Percentiles rank a stretch among this genome's conserved stretches.
These are phyloP conservation scores for Neopipo cinnamomea DNA, from an alignment of 2,113 vertebrate species.

Conservation along the genomic window DNA sequence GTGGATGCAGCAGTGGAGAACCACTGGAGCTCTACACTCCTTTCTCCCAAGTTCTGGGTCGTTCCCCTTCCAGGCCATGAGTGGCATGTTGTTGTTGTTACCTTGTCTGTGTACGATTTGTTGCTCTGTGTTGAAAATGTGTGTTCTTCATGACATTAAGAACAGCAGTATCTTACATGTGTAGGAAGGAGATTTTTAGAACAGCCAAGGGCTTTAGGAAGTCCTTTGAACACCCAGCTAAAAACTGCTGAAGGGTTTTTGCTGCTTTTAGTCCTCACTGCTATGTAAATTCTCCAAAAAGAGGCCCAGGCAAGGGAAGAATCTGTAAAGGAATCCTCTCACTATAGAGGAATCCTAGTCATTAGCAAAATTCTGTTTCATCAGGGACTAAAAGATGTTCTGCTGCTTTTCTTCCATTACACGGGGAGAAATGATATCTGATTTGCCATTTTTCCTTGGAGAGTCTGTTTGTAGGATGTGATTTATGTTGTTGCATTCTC, in stretches of 20 bases:
- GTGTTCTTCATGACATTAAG: accelerated
- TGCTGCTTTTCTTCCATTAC: not conserved
- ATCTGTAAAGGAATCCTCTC: not conserved
- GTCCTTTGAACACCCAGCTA: not conserved
- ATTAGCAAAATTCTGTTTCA: not conserved
- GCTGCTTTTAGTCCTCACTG: not conserved
- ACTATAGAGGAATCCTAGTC: not conserved
- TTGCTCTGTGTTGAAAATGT: not conserved
- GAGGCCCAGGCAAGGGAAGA: not conserved
- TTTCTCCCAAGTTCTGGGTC: not conserved
- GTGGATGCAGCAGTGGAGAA: not conserved
- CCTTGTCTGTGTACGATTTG: not conserved
- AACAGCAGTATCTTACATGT: not conserved
- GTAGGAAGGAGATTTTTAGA: not conserved
- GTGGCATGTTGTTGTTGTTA: not conserved
- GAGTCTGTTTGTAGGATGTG: not conserved
- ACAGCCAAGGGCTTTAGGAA: not conserved
- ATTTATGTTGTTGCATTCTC: not conserved
- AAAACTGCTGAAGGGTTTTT: not conserved
- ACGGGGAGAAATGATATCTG: not conserved
- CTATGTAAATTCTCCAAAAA: not conserved
- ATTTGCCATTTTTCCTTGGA: not conserved
- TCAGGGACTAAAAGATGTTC: not conserved
- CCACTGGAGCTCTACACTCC: not conserved
- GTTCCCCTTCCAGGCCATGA: not conserved